Evolutionary conservation across 2,113 vertebrate genomes (phyloP).

Genomic region (Rhinolophus ferrumequinum): DNA sequence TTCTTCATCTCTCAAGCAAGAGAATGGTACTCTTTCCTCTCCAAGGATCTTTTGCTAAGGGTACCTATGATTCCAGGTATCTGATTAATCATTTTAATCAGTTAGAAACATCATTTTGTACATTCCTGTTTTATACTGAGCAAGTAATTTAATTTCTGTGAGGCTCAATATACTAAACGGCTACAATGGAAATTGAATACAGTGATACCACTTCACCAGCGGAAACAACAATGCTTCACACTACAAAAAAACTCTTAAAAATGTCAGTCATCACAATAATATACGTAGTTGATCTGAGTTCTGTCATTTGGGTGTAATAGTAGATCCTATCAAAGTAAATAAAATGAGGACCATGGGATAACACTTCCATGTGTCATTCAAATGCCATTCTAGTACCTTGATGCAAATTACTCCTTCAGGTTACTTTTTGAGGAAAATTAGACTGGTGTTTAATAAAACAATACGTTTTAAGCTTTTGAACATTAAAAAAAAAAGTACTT

Average conservation of each 20-base stretch:
- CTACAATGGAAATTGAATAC: neutral
- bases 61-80: neutral
- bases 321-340: neutral
- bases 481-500: neutral
- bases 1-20: neutral
- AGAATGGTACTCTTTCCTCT: neutral
- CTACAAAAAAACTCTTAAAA: neutral
- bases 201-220: neutral
- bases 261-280: neutral
- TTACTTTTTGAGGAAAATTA: conserved; percentile 12
- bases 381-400: neutral
- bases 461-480: neutral
- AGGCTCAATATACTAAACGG: neutral
- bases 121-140: neutral
- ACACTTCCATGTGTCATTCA: neutral
- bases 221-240: neutral
- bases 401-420: neutral
- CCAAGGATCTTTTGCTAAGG: neutral
- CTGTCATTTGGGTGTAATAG: neutral
- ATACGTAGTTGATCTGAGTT: neutral
- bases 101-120: neutral
- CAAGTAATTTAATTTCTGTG: neutral
- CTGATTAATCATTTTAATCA: neutral
- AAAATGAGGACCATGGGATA: neutral
- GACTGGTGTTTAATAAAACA: neutral